Conservation (phyloP, 2,113 vertebrate genomes). For the Menura novaehollandiae region DNA sequence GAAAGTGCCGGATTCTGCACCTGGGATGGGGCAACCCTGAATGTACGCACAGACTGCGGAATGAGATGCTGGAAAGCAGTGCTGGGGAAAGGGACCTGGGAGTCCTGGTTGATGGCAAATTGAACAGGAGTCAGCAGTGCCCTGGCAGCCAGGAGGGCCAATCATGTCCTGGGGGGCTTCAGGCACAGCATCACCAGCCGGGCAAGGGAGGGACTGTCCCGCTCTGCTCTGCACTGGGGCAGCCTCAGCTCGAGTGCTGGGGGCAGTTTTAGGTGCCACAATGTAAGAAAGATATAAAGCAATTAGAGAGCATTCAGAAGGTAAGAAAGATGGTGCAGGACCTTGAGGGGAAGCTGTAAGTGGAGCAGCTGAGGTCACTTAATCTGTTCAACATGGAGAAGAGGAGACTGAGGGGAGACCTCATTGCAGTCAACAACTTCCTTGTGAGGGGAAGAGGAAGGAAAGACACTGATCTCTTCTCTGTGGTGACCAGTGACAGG, state of each 20-base stretch:
- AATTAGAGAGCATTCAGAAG: background rate
- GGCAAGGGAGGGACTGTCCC: background rate
- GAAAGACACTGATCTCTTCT: background rate
- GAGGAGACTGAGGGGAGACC: too few relatives aligned
- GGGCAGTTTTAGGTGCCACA: accelerated
- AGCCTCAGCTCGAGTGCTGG: accelerated
- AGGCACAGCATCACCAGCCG: accelerated
- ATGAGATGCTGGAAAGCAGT: background rate
- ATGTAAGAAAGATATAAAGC: too few relatives aligned
- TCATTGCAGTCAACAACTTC: too few relatives aligned
- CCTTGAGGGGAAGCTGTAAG: accelerated
- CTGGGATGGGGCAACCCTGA: background rate
- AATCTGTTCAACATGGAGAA: background rate
- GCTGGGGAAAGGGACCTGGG: accelerated
- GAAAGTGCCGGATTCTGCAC: background rate
- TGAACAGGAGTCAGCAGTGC: accelerated
- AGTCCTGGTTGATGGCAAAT: accelerated
- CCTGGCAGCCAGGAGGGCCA: background rate
- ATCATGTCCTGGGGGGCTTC: background rate
- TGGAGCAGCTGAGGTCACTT: background rate
- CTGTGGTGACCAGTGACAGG: background rate
- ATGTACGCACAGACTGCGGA: accelerated
- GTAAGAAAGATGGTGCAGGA: background rate
- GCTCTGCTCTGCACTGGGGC: background rate
- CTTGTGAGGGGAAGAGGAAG: background rate